Base-by-base conservation (phyloP, 2,113 vertebrate genomes). In the Nematolebias whitei region DNA sequence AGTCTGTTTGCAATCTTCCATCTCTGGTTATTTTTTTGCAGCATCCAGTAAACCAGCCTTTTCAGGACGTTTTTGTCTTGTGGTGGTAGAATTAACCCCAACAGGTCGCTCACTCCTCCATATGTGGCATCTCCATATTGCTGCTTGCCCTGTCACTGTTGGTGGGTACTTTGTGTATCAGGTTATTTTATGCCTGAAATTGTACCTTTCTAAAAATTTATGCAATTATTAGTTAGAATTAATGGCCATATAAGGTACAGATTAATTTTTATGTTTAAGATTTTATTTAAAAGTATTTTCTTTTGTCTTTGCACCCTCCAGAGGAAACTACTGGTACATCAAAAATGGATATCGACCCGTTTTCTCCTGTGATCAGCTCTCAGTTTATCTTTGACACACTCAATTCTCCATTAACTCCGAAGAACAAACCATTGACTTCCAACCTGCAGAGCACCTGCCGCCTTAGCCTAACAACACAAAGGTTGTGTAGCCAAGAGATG, bases 51-150 rank as follows among this genome's bases (percentile, higher is more conserved):
- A 56, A 59, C 47, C 80, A 2, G 38, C 91, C 59, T 99, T 97
- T 90, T 96, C 94, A 8, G 95, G 95, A 64, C 94, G 95, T 41
- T 99, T 98, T 87, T 99, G 96, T 87, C 91, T 99, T 73, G 95
- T 99, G 85, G 96, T 98, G 68, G 89, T 99, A 58, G 98, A 99
- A 72, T 89, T 89, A 49, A 91, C 91, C 3, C 87, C 91, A 59
- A 88, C 88, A 4, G 94, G 85, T 45, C 85, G 51, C 49, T 97
- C 96, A 0, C 50, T 96, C n/a, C 87, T 99, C 26, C 96, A 94
- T 74, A 99, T 99, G 97, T 99, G 97, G 98, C 94, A 95, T 85
- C 94, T 99, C 23, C 95, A 98, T 80, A 92, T 99, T 80, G 93
- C 92, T 47, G 96, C 97, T 22, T 69, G 88, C 70, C 95, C 95